Percentiles rank a stretch among this genome's conserved stretches.
phyloP scores from a whole-genome alignment of 2,888 invertebrate species.

The Drosophila paranaensis region DNA sequence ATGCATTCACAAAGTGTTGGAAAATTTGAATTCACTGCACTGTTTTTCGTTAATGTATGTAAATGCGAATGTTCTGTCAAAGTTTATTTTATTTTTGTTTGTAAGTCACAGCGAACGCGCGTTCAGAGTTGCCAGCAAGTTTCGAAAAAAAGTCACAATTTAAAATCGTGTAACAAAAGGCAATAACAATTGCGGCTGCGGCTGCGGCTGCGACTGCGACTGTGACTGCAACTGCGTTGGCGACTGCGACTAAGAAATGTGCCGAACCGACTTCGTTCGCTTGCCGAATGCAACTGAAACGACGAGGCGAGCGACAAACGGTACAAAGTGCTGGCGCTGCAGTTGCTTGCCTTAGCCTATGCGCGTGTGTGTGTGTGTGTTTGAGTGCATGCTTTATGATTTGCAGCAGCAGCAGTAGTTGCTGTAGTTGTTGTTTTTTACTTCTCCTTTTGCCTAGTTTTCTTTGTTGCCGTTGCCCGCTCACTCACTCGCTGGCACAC shows the following conservation, averaged over 20 bases:
- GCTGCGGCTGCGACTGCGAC: no score
- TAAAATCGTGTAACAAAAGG: not conserved
- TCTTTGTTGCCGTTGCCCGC: slow-evolving; percentile 56
- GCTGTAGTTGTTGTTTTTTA: slow-evolving; percentile 20
- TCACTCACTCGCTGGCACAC: slow-evolving; percentile 49
- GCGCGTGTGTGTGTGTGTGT: slow-evolving; percentile 37
- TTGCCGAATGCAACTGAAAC: slow-evolving; percentile 70
- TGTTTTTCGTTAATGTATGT: slow-evolving; percentile 17
- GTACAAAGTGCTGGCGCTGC: slow-evolving; percentile 42
- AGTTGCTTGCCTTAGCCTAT: slow-evolving; percentile 19
- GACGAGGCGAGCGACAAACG: slow-evolving; percentile 51
- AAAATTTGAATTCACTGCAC: slow-evolving; percentile 14
- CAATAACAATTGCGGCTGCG: slow-evolving; percentile 1
- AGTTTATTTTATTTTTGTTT: slow-evolving; percentile 13
- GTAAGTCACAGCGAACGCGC: slow-evolving; percentile 31
- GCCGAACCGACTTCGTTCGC: slow-evolving; percentile 65
- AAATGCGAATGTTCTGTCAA: slow-evolving; percentile 29
- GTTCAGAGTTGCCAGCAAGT: slow-evolving; percentile 17
- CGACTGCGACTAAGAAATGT: slow-evolving; percentile 19
- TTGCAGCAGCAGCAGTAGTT: slow-evolving; percentile 59
- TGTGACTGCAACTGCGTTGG: slow-evolving; percentile 6
- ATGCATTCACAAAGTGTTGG: not conserved
- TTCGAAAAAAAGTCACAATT: not conserved
- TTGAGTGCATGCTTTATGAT: slow-evolving; percentile 73
- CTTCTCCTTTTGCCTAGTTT: slow-evolving; percentile 60